A percentile compares a stretch with the other conserved stretches of the same genome.
Conservation (phyloP, 2,797 vertebrate genomes). For the Scomberomorus guttatus region DNA sequence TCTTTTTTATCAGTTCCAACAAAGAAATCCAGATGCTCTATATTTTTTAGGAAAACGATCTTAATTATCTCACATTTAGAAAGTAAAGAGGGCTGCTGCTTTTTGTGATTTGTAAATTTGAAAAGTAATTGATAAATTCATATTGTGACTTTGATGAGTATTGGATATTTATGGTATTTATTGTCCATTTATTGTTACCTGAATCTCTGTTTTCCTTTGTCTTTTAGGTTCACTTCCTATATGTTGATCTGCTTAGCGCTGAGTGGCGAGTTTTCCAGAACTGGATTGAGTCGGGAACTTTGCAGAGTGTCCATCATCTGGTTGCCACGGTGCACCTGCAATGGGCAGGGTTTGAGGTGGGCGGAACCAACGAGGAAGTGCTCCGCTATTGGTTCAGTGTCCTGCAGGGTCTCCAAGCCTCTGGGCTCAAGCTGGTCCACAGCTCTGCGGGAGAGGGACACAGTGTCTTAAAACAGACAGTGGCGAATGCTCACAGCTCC, state of each 20-base stretch:
- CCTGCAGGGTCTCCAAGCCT: constrained; percentile 73
- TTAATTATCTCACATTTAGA: neutral
- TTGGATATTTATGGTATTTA: neutral
- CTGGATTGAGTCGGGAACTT: constrained; percentile 81
- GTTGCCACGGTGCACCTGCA: constrained; percentile 84
- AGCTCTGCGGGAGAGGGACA: constrained; percentile 76
- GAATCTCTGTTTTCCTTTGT: neutral
- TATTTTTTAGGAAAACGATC: neutral
- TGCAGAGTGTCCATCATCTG: constrained; percentile 81
- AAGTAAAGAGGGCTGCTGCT: neutral
- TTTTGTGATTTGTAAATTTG: neutral
- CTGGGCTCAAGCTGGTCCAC: constrained; percentile 81
- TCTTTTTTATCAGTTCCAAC: neutral
- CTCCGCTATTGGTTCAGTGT: constrained; percentile 87
- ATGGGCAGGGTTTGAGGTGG: constrained; percentile 87
- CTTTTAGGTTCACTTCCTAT: constrained; percentile 84
- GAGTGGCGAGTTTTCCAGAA: constrained; percentile 87
- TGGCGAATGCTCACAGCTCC: constrained; percentile 73
- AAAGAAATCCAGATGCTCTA: neutral
- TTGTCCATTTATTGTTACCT: neutral
- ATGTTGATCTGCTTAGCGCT: constrained; percentile 84
- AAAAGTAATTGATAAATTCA: neutral
- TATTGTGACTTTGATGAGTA: neutral
- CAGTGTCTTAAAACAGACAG: constrained; percentile 74
- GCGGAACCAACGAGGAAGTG: constrained; percentile 80